Evolutionary conservation across 2,113 vertebrate genomes (phyloP).

Genomic region (Rhadina sibilatrix): DNA sequence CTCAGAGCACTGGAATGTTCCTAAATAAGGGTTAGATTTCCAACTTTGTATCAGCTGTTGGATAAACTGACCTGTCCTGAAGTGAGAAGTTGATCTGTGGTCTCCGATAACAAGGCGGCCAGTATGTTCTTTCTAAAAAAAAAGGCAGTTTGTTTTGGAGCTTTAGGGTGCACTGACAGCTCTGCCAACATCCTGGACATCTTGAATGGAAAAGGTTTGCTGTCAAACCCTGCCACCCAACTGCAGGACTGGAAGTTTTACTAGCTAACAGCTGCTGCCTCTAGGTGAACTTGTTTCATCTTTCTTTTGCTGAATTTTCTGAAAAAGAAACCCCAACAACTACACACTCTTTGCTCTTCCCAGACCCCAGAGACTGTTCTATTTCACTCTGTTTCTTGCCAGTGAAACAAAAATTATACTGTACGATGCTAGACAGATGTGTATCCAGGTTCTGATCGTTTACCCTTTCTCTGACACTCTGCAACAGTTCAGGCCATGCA

Average conservation of each 20-base stretch:
- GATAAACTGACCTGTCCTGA: conserved; percentile 82
- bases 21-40: not conserved
- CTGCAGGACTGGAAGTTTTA: not conserved
- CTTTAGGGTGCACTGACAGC: conserved; percentile 75
- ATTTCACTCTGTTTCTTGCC: not conserved
- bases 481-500: not conserved
- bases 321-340: not conserved
- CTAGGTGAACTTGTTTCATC: not conserved
- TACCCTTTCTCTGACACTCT: not conserved
- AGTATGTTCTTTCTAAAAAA: conserved; percentile 82
- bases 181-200: conserved; percentile 73
- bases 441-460: not conserved
- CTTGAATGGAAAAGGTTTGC: not conserved
- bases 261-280: not conserved
- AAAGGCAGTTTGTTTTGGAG: conserved; percentile 65
- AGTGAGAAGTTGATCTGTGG: conserved; percentile 84
- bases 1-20: not conserved
- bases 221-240: not conserved
- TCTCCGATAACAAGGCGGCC: conserved; percentile 85
- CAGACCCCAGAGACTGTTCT: not conserved
- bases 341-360: not conserved
- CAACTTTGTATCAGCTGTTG: conserved; percentile 7
- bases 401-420: not conserved
- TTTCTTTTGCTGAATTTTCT: not conserved
- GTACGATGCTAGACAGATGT: not conserved